Base-by-base conservation (phyloP, 2,113 vertebrate genomes). In the Corvus hawaiiensis region DNA sequence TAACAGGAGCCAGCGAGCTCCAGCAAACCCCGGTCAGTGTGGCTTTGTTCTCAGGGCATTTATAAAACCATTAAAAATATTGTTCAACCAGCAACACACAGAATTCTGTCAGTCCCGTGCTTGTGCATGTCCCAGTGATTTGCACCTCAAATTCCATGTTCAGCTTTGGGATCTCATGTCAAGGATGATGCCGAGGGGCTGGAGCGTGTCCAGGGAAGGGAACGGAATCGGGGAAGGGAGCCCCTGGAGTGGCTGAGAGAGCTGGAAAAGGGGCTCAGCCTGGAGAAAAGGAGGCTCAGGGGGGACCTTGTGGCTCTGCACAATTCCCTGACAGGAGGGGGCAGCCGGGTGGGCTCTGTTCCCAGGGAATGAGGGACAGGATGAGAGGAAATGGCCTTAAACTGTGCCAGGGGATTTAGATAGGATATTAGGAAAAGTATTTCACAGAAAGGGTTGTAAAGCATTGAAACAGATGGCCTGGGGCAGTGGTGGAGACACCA, bases 401-500 rank as follows among this genome's bases (percentile, higher is more conserved):
- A 10, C 1, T 35, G 56, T 0, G 33, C 3, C 32, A 52, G 26
- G 26, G 37, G 24, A 0, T 3, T 61, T 3, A 30, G 5, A 2
- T 7, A 54, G 17, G 17, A 14, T 32, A 14, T 37, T 11, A 6
- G 17, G 39, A 37, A 32, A 73, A 37, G 4, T 63, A 10, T 63
- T 54, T 73, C 33, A 63, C 58, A 55, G 7, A 33, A 39, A 27
- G 14, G 8, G 14, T 22, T 55, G n/a, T 11, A 33, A 54, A 46
- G 14, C 39, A 17, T 63, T 54, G 27, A 54, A 54, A 54, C 8
- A 33, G 22, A 17, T 22, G 22, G 58, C 4, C 27, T 21, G 46
- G 27, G 17, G 39, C 33, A 46, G 33, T 32, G 9, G 9, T 46
- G 39, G 21, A 37, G 27, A 46, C 22, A 27, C 6, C 27, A 54